Base-by-base conservation (phyloP, 2,113 vertebrate species). In the Tetrao urogallus region DNA sequence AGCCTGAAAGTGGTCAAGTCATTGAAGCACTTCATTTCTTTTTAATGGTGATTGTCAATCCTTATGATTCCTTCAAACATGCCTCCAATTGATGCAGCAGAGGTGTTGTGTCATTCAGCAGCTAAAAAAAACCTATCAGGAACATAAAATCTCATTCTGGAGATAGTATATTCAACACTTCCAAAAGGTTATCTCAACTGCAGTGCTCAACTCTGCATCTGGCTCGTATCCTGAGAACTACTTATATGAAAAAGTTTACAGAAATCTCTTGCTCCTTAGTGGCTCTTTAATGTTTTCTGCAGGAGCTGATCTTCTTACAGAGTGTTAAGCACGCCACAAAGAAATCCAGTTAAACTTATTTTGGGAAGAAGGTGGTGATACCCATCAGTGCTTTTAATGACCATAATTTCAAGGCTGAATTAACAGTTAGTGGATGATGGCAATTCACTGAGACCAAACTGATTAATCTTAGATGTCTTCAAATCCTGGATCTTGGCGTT, bases 1-100 rank as follows among this genome's bases (percentile, higher is more conserved):
- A 36, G 19, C 60, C 65, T 48, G 6, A 9, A 15, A n/a, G 24
- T 0, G 11, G 1, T 24, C 0, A 0, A 6, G 25, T 4, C 22
- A 48, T 64, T 32, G 48, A 71, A 54, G 36, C 2, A 2, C 9
- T 57, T 82, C 30, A 28, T 60, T 43, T 14, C 22, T 19, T 66
- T 36, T 27, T 3, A 7, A 8, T 17, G 70, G 74, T 30, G 17
- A 76, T 61, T 14, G 9, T 2, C 56, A 56, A 4, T 10, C 27
- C 13, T 15, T 8, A 1, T 2, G n/a, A 27, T 60, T n/a, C 52
- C 34, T 42, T 25, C 65, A n/a, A 5, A 36, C 8, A 13, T 40
- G 72, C 60, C 50, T 56, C 3, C 27, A 7, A 0, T 12, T 50
- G 42, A 21, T 10, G 19, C 25, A 13, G 20, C 32, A 21, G 16